phyloP scores from a whole-genome alignment of 2,113 vertebrate genomes.

The Holacanthus passer region DNA sequence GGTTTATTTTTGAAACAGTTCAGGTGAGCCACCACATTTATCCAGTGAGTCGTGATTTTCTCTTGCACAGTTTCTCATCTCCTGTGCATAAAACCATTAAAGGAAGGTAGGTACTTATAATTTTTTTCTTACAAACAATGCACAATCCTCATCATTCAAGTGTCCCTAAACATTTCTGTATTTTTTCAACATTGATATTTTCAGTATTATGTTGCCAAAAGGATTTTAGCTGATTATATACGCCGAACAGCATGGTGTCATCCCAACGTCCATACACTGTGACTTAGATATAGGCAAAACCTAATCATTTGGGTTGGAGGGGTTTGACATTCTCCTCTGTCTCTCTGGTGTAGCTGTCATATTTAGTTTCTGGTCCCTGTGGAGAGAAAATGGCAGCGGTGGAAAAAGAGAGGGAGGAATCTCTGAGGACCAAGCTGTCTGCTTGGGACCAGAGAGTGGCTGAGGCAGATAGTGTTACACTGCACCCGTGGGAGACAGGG shows the following conservation, averaged over 20 bases:
- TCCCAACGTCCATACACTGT: neutral
- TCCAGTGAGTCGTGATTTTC: neutral
- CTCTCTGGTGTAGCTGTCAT: slow-evolving; percentile 75
- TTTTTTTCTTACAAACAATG: neutral
- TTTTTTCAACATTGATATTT: neutral
- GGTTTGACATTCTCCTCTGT: slow-evolving; percentile 69
- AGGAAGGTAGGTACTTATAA: neutral
- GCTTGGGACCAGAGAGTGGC: slow-evolving; percentile 68
- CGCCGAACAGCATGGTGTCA: neutral
- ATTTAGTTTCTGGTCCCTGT: slow-evolving; percentile 76
- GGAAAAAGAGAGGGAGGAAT: slow-evolving; percentile 56
- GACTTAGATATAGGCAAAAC: slow-evolving; percentile 32
- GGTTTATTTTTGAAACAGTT: neutral
- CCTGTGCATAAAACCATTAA: neutral
- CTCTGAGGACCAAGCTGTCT: slow-evolving; percentile 74
- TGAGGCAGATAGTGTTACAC: slow-evolving; percentile 77
- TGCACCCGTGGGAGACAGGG: slow-evolving; percentile 69
- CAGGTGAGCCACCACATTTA: neutral
- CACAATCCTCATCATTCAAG: neutral
- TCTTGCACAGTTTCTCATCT: neutral
- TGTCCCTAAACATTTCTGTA: neutral
- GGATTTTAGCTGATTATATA: neutral
- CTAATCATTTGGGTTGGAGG: slow-evolving; percentile 54
- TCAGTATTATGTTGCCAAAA: neutral
- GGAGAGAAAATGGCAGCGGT: slow-evolving; percentile 62